Evolutionary conservation across 2,888 invertebrate species (phyloP).

Genomic region (Bursaphelenchus okinawaensis): DNA sequence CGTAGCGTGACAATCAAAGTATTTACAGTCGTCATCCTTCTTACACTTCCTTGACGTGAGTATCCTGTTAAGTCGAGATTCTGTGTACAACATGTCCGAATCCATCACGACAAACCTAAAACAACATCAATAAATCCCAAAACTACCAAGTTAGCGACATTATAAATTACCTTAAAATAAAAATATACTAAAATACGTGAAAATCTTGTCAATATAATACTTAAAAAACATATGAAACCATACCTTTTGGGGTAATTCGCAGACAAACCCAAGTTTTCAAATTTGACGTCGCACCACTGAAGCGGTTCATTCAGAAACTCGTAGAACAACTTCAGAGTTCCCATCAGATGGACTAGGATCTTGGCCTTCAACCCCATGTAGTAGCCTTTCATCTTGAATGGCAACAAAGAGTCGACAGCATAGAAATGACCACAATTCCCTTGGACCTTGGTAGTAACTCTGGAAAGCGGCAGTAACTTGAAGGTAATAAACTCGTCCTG

Average conservation of each 20-base stretch:
- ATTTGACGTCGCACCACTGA: conserved; percentile 62
- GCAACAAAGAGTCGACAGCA: conserved; percentile 55
- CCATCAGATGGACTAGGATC: conserved; percentile 58
- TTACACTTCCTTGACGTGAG: conserved; percentile 39
- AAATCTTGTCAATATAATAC: too few relatives aligned
- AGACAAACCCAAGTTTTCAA: conserved; percentile 54
- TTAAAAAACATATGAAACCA: conserved; percentile 7
- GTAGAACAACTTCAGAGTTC: conserved; percentile 57
- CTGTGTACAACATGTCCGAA: conserved; percentile 55
- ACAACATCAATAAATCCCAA: background rate
- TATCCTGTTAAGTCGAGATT: conserved; percentile 43
- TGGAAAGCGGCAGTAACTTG: conserved; percentile 44
- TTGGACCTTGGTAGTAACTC: conserved; percentile 54
- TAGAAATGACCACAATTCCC: conserved; percentile 62
- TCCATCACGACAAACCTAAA: conserved; percentile 55
- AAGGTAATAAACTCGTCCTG: conserved; percentile 56
- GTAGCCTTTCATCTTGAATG: conserved; percentile 56
- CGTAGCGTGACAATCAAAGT: conserved; percentile 43
- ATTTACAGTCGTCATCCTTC: conserved; percentile 52
- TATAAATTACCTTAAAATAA: background rate
- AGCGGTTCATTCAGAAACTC: conserved; percentile 59
- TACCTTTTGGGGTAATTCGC: conserved; percentile 55
- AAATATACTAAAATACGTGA: conserved; percentile 7
- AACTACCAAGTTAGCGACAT: conserved; percentile 7
- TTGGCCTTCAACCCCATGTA: conserved; percentile 58